Evolutionary conservation across 2,888 invertebrate genomes (phyloP), one percentile per base, ranked within the genome.

Genomic region (Drosophila fulvimacula): DNA sequence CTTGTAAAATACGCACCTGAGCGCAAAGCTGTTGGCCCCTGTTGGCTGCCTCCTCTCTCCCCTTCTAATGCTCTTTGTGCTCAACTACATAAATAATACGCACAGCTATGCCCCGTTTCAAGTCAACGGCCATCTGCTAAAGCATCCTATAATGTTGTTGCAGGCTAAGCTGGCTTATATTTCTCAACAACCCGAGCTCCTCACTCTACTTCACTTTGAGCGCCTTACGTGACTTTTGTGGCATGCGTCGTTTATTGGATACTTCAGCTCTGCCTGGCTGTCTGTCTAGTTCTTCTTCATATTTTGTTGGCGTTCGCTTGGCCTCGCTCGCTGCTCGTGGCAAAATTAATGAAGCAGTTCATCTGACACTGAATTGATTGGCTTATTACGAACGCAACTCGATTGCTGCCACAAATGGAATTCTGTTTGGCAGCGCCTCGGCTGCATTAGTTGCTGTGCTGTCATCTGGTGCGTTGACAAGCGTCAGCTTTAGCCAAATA

Each of bases 301-400:
- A 75, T 71, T 55, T 41, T 39, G 24, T 7, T 53, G 38, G 27
- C 2, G 1, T 7, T 5, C 39, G 17, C 39, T 21, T 34, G 32
- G 32, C 13, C 49, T n/a, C 36, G 34, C 36, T 34, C 21, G 51
- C 24, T 76, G 76, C 30, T 48, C 48, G 48, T 30, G 32, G 48
- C 48, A 19, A 86, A 84, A 84, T 84, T 84, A 84, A 84, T 84
- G 83, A 84, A 84, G 83, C 84, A 84, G 87, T 84, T 86, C 85
- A 87, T 81, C 85, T 79, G 82, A 85, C 85, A 85, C 85, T 82
- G 88, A 85, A 85, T 87, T 85, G 85, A 85, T 85, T 87, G 85
- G 85, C 88, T 85, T 85, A 85, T 87, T 87, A 77, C 80, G 63
- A 69, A 66, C 73, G 69, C 73, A 82, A 77, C 72, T 83, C 75